phyloP scores from a whole-genome alignment of 2,888 invertebrate genomes.

The Dynastes maya region DNA sequence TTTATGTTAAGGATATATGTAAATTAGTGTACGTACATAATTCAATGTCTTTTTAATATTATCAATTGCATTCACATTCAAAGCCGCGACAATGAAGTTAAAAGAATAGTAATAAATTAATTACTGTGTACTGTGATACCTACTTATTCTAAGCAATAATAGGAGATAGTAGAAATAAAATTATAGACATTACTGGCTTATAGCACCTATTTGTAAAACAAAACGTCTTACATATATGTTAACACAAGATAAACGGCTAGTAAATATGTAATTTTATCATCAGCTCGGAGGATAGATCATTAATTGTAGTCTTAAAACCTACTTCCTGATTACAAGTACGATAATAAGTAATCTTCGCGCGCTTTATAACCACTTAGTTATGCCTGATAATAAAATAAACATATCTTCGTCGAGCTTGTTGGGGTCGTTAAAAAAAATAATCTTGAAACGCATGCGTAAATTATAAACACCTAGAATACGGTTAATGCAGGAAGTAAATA shows the following conservation, averaged over 20 bases:
- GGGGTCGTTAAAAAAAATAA: not conserved
- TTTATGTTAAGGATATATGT: no score
- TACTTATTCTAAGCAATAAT: no score
- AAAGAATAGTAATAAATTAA: no score
- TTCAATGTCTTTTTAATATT: no score
- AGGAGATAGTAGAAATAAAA: no score
- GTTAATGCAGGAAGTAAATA: not conserved
- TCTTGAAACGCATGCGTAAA: not conserved
- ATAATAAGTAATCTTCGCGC: not conserved
- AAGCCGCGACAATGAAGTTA: no score
- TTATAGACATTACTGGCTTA: no score
- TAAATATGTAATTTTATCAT: not conserved
- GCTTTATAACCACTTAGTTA: slow-evolving; percentile 11
- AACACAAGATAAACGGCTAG: not conserved
- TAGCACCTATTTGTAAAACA: no score
- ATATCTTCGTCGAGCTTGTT: not conserved
- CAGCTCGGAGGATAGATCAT: no score
- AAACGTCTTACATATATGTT: not conserved
- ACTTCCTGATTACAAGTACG: not conserved
- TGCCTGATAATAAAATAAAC: slow-evolving; percentile 1
- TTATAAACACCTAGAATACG: not conserved
- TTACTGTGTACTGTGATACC: no score
- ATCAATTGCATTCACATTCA: no score
- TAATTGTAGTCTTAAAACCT: not conserved
- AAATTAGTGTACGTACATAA: no score